Conservation (phyloP, 2,797 vertebrate species). For the Mycteria americana region DNA sequence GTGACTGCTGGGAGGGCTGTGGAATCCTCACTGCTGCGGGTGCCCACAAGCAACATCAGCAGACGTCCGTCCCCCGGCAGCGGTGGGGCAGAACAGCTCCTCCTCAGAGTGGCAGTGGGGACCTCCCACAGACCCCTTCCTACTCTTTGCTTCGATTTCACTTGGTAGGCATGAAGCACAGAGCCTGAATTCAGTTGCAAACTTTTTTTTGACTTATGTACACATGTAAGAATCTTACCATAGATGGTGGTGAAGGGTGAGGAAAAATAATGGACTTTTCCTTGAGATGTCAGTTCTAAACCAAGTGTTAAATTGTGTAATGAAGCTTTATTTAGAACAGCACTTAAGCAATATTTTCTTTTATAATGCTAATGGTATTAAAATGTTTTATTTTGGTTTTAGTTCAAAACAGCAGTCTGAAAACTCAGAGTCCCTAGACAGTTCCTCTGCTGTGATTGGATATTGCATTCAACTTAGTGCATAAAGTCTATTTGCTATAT, state of each 20-base stretch:
- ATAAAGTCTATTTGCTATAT: neutral
- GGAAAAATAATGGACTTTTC: neutral
- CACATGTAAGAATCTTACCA: neutral
- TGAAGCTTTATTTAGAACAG: neutral
- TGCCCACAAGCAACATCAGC: neutral
- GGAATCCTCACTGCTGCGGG: accelerated
- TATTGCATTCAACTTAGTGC: neutral
- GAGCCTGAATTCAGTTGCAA: neutral
- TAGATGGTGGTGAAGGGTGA: neutral
- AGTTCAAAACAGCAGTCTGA: neutral
- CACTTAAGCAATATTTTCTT: neutral
- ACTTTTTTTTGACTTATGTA: neutral
- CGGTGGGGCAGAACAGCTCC: neutral
- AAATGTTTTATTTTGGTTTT: neutral
- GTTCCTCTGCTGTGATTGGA: neutral
- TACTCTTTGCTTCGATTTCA: neutral
- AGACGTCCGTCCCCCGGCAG: accelerated
- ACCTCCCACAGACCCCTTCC: neutral
- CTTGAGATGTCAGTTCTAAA: neutral
- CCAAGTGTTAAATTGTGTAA: neutral
- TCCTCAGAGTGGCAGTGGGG: neutral
- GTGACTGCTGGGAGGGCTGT: neutral
- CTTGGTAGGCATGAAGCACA: neutral
- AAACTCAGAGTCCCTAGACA: neutral
- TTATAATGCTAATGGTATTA: neutral